Conservation (phyloP, 2,797 vertebrate genomes). For the Anomalospiza imberbis region DNA sequence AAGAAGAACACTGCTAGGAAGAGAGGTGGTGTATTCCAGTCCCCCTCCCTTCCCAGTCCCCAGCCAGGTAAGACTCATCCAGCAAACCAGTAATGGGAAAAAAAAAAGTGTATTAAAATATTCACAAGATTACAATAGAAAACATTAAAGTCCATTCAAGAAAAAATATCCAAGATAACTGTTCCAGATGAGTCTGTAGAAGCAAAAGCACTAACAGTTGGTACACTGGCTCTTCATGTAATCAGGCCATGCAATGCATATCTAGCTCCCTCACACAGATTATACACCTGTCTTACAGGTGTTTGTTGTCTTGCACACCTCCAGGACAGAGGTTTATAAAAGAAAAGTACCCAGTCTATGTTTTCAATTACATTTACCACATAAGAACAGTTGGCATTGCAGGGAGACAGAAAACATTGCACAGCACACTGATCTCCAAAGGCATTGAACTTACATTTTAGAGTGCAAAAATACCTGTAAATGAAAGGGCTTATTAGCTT, state of each 20-base stretch:
- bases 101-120: conserved; percentile 69
- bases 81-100: conserved; percentile 37
- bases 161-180: conserved; percentile 51
- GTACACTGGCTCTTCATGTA: conserved; percentile 20
- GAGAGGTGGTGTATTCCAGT: neutral
- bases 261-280: conserved; percentile 26
- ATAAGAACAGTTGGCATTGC: neutral
- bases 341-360: neutral
- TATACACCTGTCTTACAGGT: conserved; percentile 64
- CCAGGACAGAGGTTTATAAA: neutral
- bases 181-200: conserved; percentile 45
- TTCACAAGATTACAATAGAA: conserved; percentile 72
- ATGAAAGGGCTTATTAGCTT: conserved; percentile 30
- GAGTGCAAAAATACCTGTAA: conserved; percentile 63
- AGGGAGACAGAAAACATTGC: conserved; percentile 34
- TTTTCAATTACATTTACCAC: neutral
- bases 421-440: conserved; percentile 26
- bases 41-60: neutral
- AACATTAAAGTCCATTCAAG: conserved; percentile 56
- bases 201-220: conserved; percentile 35
- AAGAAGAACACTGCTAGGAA: neutral
- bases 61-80: neutral
- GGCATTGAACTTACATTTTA: conserved; percentile 14
- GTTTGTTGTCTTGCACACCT: conserved; percentile 24
- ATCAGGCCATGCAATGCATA: neutral